Percentiles rank a stretch among this genome's conserved stretches.
These are phyloP conservation scores for Zhengitettix transpicula DNA, from an alignment of 2,888 invertebrate genomes.

Conservation along the genomic window DNA sequence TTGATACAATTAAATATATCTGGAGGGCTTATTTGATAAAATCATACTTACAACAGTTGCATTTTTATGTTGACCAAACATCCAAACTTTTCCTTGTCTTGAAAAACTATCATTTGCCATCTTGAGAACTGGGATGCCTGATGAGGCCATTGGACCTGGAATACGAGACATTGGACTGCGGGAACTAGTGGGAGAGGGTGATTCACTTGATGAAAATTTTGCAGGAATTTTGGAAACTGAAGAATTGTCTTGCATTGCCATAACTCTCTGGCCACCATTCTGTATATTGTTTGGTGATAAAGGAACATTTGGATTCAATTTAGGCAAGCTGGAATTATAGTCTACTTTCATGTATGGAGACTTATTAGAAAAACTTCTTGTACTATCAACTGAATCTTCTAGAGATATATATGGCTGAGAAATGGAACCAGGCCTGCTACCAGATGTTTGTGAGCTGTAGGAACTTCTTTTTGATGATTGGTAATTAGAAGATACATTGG, in stretches of 20 bases:
- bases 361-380: background rate
- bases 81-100: conserved; percentile 23
- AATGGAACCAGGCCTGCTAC: conserved; percentile 2
- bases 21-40: too few species aligned
- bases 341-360: conserved; percentile 27
- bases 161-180: background rate
- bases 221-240: too few species aligned
- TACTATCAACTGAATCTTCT: background rate
- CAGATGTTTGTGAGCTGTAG: conserved; percentile 4
- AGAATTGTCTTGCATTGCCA: too few species aligned
- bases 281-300: background rate
- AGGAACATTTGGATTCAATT: background rate
- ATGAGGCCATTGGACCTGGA: background rate
- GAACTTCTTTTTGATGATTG: conserved; percentile 5
- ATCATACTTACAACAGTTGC: conserved; percentile 27
- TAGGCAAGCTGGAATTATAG: conserved; percentile 5
- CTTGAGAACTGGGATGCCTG: background rate
- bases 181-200: background rate
- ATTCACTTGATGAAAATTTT: background rate
- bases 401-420: background rate
- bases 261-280: background rate
- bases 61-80: conserved; percentile 35
- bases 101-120: background rate
- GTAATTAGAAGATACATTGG: background rate
- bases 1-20: too few species aligned